Base-by-base conservation (phyloP, 1,140 invertebrate genomes). In the Acromyrmex heyeri region DNA sequence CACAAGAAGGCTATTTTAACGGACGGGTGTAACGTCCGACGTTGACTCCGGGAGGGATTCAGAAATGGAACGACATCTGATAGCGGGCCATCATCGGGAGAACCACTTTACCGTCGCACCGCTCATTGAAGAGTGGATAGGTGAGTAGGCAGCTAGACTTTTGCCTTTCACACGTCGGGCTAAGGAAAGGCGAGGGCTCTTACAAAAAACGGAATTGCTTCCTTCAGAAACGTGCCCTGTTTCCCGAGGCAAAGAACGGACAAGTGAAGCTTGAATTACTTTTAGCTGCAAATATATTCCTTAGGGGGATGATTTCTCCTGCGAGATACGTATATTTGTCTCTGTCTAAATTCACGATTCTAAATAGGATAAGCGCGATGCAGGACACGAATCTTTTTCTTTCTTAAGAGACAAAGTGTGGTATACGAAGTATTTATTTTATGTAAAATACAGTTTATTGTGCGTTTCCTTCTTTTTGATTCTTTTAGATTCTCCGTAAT, bases 1-100 rank as follows among this genome's bases (percentile, higher is more conserved):
- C 72, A 77, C 38, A 55, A 72, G 27, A 82, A 86, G 27, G 70
- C 85, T 61, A 72, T 86, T 86, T 62, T 59, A 86, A 50, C 21
- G 62, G 44, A 53, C 21, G 62, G 53, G 59, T 75, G 85, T 75
- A 77, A 65, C 18, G 87, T 50, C 77, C 50, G 48, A 16, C 55
- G 79, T 59, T 69, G 59, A 67, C 27, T 73, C 48, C 18, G n/a
- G 38, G 3, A n/a, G 30, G 65, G 18, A 21, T 55, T 73, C 55
- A 67, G 83, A 89, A 89, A 90, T 82, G 85, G 87, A 75, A 86
- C 75, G 85, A 86, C 61, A 86, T 86, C 77, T 64, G 85, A 88
- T 65, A 64, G 30, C 70, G 16, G 27, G 38, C 27, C 50, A 57
- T 59, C 79, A 30, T 21, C 57, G 64, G 61, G 79, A 83, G 79